Base-by-base conservation (phyloP, 1,140 invertebrate species). In the Odontomachus brunneus region DNA sequence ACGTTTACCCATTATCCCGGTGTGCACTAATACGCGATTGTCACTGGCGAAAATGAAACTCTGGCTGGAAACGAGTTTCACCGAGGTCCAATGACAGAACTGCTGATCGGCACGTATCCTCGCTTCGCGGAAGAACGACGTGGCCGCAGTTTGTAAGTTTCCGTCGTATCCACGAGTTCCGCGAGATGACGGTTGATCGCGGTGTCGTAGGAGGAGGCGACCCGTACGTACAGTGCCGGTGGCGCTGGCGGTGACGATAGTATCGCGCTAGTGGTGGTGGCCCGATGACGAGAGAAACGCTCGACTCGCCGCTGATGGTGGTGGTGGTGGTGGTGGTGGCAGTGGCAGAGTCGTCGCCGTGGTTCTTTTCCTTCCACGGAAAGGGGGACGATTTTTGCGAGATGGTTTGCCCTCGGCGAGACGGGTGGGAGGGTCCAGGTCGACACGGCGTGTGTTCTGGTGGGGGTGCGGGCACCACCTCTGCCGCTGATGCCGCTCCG, bases 331-430 rank as follows among this genome's bases (percentile, higher is more conserved):
- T 88, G 83, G 81, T 88, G 84, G 88, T 89, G 84, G 90, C 88
- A 89, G 90, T 89, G 89, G 91, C 90, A 90, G 86, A 88, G 90
- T 92, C 90, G 91, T 92, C 92, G 90, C 90, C 89, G 90, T 90
- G 88, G 89, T 93, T 93, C 92, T 92, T 93, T 92, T 92, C 89
- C 89, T 91, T 89, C 85, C 74, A 71, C 85, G 90, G 90, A 91
- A 92, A 92, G 90, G 91, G 92, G 94, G 93, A 91, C 91, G 93
- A 95, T 95, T 95, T 95, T 95, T 95, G 94, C 94, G 93, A 93
- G 93, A 91, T 91, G 91, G 88, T 90, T 91, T 89, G 89, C 86
- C 91, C 90, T 88, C 89, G 88, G 89, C 88, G 83, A 90, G 91
- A 90, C 91, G 91, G 91, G 91, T 94, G 94, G 94, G 94, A 93